Conservation (phyloP, 2,113 vertebrate genomes). For the Caretta caretta region DNA sequence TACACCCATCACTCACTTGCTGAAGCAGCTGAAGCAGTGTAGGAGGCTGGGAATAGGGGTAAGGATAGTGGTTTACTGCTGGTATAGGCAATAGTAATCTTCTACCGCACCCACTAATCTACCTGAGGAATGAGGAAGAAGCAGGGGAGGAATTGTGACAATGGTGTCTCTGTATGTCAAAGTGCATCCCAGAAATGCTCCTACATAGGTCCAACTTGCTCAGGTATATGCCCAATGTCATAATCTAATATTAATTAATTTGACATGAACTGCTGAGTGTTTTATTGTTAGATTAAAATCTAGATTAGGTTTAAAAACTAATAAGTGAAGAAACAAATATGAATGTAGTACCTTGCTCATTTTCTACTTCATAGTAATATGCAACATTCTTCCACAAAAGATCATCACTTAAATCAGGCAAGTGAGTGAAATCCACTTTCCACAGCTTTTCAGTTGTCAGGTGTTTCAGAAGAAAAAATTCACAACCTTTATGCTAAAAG, state of each 20-base stretch:
- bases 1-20: neutral
- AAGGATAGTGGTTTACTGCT: neutral
- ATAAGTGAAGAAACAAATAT: neutral
- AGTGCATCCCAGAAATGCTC: too few relatives aligned
- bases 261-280: neutral
- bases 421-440: conserved; percentile 59
- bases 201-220: too few relatives aligned
- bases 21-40: neutral
- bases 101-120: neutral
- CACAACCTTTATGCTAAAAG: conserved; percentile 63
- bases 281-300: neutral
- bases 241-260: neutral
- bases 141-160: neutral
- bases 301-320: neutral
- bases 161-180: too few relatives aligned
- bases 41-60: neutral
- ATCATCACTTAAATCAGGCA: conserved; percentile 73
- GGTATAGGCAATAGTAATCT: neutral
- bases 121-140: neutral
- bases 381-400: conserved; percentile 72
- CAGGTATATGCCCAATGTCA: neutral
- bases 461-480: conserved; percentile 56
- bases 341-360: conserved; percentile 53
- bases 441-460: neutral
- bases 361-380: conserved; percentile 72